phyloP scores from a whole-genome alignment of 2,113 vertebrate genomes.

The Monopterus albus region DNA sequence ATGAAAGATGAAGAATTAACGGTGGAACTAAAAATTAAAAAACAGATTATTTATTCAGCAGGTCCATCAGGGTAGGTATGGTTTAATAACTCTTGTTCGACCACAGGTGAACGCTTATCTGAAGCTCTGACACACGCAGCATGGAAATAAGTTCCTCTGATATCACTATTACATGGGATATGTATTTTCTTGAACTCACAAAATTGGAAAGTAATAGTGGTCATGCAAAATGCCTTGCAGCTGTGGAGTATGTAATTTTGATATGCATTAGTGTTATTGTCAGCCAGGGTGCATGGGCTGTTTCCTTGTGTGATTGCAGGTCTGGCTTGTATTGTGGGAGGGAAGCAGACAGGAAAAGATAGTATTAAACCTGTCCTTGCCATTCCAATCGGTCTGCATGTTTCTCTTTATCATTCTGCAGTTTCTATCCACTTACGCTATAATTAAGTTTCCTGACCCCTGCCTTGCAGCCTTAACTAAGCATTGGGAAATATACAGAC shows the following conservation, averaged over 20 bases:
- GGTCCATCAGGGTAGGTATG: constrained; percentile 49
- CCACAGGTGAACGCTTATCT: constrained; percentile 77
- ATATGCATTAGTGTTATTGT: constrained; percentile 85
- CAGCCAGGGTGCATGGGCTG: constrained; percentile 86
- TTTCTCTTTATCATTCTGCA: constrained; percentile 98
- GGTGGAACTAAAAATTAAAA: constrained; percentile 32
- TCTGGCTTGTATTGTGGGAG: constrained; percentile 90
- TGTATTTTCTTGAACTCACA: constrained; percentile 73
- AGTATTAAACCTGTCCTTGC: constrained; percentile 99
- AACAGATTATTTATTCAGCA: constrained; percentile 49
- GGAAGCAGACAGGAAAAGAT: constrained; percentile 91
- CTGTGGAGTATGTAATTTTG: constrained; percentile 80
- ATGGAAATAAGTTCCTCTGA: constrained; percentile 76
- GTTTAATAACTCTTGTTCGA: constrained; percentile 75
- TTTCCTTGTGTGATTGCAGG: constrained; percentile 89
- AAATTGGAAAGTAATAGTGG: constrained; percentile 78
- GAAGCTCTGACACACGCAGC: constrained; percentile 53
- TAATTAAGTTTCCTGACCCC: constrained; percentile 99
- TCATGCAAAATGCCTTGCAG: constrained; percentile 71
- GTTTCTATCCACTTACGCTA: constrained; percentile 98
- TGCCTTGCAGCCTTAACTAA: constrained; percentile 95
- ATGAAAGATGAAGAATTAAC: constrained; percentile 51
- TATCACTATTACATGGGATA: constrained; percentile 76
- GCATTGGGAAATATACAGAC: constrained; percentile 95
- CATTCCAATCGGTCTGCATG: constrained; percentile 96